These are phyloP conservation scores for Lordiphosa clarofinis DNA, from an alignment of 1,140 invertebrate species.

Conservation along the genomic window DNA sequence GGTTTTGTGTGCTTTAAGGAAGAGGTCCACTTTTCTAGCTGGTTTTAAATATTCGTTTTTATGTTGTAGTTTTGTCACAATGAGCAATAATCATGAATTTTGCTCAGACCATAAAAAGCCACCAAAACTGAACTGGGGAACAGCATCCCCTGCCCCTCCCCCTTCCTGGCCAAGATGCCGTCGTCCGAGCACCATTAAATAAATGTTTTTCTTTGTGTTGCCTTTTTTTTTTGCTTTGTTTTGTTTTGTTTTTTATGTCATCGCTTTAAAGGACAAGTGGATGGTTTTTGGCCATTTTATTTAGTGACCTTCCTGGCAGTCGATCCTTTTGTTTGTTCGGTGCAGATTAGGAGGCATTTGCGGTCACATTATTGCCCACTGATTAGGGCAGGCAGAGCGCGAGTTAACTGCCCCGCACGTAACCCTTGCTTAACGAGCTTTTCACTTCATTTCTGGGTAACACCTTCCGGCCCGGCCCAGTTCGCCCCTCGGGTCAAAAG, in stretches of 20 bases:
- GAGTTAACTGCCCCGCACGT: slow-evolving; percentile 68
- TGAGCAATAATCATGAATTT: slow-evolving; percentile 78
- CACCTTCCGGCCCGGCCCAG: slow-evolving; percentile 12
- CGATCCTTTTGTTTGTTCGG: slow-evolving; percentile 59
- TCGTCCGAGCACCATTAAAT: slow-evolving; percentile 61
- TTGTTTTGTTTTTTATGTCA: slow-evolving; percentile 47
- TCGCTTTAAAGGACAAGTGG: slow-evolving; percentile 68
- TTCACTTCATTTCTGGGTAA: slow-evolving; percentile 55
- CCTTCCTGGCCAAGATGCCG: slow-evolving; percentile 27
- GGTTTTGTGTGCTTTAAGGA: slow-evolving; percentile 24
- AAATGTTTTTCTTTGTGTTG: slow-evolving; percentile 68
- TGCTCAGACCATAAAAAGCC: slow-evolving; percentile 60
- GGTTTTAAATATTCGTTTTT: slow-evolving; percentile 73
- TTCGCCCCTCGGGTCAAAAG: not conserved
- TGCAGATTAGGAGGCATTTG: slow-evolving; percentile 73
- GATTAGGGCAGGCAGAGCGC: slow-evolving; percentile 58
- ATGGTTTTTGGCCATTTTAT: slow-evolving; percentile 55
- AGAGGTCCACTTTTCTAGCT: slow-evolving; percentile 14
- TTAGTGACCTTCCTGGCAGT: slow-evolving; percentile 46
- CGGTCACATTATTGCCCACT: slow-evolving; percentile 77
- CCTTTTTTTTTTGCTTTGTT: slow-evolving; percentile 29
- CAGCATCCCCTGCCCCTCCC: too few species aligned
- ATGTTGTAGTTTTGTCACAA: slow-evolving; percentile 77
- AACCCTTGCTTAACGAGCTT: slow-evolving; percentile 66
- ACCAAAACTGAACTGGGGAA: slow-evolving; percentile 2